Evolutionary conservation across 2,797 vertebrate species (phyloP), one percentile per base, ranked within the genome.

Genomic region (Mustela erminea): DNA sequence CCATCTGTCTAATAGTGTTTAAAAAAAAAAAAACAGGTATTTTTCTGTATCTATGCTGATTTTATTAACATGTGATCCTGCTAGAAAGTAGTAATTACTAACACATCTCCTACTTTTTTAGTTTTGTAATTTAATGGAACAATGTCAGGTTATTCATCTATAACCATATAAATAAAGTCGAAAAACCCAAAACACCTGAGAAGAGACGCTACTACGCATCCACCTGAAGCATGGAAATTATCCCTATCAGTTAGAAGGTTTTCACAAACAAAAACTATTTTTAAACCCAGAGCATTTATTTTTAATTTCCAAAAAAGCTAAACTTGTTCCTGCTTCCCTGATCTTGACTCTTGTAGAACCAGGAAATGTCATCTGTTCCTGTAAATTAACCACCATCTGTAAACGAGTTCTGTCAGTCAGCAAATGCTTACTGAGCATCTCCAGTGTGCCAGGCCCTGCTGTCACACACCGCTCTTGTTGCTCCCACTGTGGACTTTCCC

Each of bases 231-330:
- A 18, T 25, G 56, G 23, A 66, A 18, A 38, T 23, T 35, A 70
- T 49, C 46, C 74, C 77, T 62, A 75, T 5, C 27, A 5, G 15
- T 6, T 8, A 2, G 58, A 87, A 89, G 64, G 27, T 88, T 82
- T 66, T 41, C 35, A 60, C 35, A 64, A 75, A 54, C 87, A 75
- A 38, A 72, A 75, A 64, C 49, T 46, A 52, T 49, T 83, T 81
- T 83, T 58, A 74, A 87, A 86, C 29, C 66, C 70, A 18, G 25
- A 43, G 81, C 29, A 66, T 43, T 86, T 94, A 60, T 83, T 89
- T 93, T 86, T 92, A 96, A 91, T 43, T 75, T 74, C 35, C 68
- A 52, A 41, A 80, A 88, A 25, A 95, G 41, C 43, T 78, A 85
- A 84, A 32, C 21, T 58, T 72, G 3, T 84, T 80, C 32, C 29